Evolutionary conservation across 1,140 invertebrate species (phyloP), one percentile per base, ranked within the genome.

Genomic region (Aphis gossypii): DNA sequence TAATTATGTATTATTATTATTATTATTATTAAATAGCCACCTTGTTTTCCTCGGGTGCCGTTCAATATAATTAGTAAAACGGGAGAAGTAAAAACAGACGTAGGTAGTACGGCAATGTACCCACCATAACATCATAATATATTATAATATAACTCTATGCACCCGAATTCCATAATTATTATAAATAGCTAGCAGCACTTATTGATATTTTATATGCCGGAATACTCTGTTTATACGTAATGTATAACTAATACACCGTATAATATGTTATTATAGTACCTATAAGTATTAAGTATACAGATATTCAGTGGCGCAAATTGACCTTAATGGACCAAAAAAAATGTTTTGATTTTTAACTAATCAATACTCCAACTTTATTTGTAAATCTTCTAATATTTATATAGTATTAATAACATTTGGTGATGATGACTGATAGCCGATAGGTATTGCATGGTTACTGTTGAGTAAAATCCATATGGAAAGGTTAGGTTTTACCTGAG

Each of bases 1-100:
- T 90, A 35, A 88, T 88, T 51, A 38, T 87, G 21, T 86, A 86
- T 51, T 87, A 48, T 87, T 90, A 90, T 56, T 60, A 56, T 56
- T 56, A 68, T 68, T 90, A 44, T 68, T 90, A 56, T 90, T 90
- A 56, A 30, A 44, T 51, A n/a, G 25, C 89, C 89, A 44, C 54
- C 89, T 90, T 68, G 56, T 90, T 90, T 68, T 68, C n/a, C 38
- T 41, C 11, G 51, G 54, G n/a, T 25, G 2, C 0, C 86, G 25
- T 90, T 38, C 38, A 30, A 90, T 68, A 68, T 56, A 90, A 44
- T 60, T 68, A 44, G 25, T 20, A 90, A 56, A 90, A 68, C 51
- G 4, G 35, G 11, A 25, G 23, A 38, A 14, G 51, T 56, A 56
- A 56, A 89, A 88, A 88, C 46, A 84, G 25, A 84, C 83, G 83